phyloP scores from a whole-genome alignment of 2,113 vertebrate genomes.

The Oncorhynchus clarkii region DNA sequence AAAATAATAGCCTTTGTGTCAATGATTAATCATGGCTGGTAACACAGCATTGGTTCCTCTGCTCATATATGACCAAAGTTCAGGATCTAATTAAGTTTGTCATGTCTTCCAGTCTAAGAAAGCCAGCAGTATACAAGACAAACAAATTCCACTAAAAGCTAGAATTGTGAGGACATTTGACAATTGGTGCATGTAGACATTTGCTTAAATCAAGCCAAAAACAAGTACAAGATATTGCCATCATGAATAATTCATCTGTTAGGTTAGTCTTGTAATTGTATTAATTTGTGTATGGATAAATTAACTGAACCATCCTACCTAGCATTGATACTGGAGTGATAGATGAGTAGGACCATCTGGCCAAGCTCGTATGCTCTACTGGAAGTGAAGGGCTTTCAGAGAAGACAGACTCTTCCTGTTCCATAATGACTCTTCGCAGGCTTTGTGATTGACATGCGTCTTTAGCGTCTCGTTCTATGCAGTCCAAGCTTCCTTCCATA shows the following conservation, averaged over 20 bases:
- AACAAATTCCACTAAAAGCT: not conserved
- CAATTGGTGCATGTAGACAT: too few species aligned
- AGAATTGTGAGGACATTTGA: too few species aligned
- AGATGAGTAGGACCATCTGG: conserved; percentile 40
- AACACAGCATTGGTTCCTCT: conserved; percentile 35
- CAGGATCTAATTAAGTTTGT: conserved; percentile 49
- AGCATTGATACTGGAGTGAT: not conserved
- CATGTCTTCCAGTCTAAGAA: conserved; percentile 32
- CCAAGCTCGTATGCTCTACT: conserved; percentile 37
- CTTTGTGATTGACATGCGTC: not conserved
- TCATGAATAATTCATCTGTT: too few species aligned
- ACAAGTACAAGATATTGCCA: too few species aligned
- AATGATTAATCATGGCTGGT: conserved; percentile 53
- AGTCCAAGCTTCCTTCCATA: not conserved
- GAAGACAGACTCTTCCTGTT: not conserved
- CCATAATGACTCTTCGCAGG: not conserved
- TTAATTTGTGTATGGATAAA: too few species aligned
- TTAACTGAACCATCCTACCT: conserved; percentile 18
- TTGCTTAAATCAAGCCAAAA: too few species aligned
- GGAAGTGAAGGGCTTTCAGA: conserved; percentile 35
- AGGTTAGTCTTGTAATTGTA: too few species aligned
- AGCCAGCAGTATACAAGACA: not conserved
- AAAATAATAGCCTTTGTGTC: conserved; percentile 10
- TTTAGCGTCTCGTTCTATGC: not conserved
- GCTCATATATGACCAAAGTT: conserved; percentile 39